phyloP scores from a whole-genome alignment of 2,113 vertebrate species.

The Melanerpes formicivorus region DNA sequence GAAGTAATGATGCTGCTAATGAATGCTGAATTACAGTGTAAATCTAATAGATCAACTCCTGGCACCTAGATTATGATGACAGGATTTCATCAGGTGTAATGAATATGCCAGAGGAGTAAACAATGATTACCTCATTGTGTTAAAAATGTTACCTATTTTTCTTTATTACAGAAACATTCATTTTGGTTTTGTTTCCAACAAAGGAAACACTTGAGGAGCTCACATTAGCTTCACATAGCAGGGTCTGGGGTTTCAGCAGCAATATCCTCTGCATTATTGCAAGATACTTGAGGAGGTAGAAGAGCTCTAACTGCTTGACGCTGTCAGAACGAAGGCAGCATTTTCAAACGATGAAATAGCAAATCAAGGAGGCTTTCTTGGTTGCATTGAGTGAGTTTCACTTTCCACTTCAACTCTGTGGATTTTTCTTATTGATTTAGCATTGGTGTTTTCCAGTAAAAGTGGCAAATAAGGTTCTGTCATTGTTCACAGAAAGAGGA shows the following conservation, averaged over 20 bases:
- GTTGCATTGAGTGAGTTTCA: neutral
- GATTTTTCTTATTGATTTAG: neutral
- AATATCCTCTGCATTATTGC: neutral
- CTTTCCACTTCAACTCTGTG: neutral
- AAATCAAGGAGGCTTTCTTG: neutral
- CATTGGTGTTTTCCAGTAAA: neutral
- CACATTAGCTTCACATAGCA: neutral
- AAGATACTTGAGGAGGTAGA: neutral
- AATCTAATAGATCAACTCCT: neutral
- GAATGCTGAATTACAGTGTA: neutral
- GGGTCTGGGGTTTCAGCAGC: neutral
- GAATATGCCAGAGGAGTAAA: neutral
- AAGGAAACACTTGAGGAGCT: neutral
- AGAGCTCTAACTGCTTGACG: neutral
- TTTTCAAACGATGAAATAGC: neutral
- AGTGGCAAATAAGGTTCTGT: neutral
- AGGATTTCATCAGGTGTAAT: neutral
- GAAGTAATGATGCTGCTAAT: neutral
- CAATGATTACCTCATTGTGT: neutral
- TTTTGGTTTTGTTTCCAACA: slow-evolving; percentile 2
- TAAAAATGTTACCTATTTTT: slow-evolving; percentile 29
- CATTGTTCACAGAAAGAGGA: neutral
- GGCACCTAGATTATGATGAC: neutral
- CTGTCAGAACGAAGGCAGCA: neutral
- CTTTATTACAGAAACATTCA: neutral